Evolutionary conservation across 2,888 invertebrate genomes (phyloP), one percentile per base, ranked within the genome.

Genomic region (Papilio gigon): DNA sequence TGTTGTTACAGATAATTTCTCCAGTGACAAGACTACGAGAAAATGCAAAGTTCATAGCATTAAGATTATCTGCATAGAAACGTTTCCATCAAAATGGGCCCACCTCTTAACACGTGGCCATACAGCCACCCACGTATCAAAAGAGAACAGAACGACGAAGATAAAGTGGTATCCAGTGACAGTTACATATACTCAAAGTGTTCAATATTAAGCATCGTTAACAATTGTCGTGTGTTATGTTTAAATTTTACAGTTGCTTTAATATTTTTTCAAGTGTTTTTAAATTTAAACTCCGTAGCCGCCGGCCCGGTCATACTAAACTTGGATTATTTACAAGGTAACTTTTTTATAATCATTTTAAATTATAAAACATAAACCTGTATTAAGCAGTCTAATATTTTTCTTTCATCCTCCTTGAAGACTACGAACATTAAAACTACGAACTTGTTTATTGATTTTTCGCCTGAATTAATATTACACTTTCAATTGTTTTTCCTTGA

Each of bases 321-420:
- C 74, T 76, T 90, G 88, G 88, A 89, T 77, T 89, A 91, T 80
- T 81, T 87, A 70, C 91, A 90, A 86, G 91, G 91, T 92, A 80
- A 83, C 74, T 59, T 8, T 42, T 37, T 61, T 12, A 60, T 11
- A 44, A 20, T 40, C 40, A 20, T 56, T 40, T 40, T 30, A 17
- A 5, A 12, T n/a, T n/a, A 2, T 8, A 22, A 47, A 22, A 11
- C 47, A 12, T 22, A 12, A 4, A n/a, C 22, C 1, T 17, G 11
- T 37, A n/a, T n/a, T n/a, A n/a, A n/a, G n/a, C n/a, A n/a, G n/a
- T n/a, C n/a, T n/a, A n/a, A n/a, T n/a, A n/a, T n/a, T n/a, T n/a
- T n/a, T n/a, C n/a, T n/a, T n/a, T n/a, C n/a, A n/a, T n/a, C n/a
- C n/a, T n/a, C n/a, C n/a, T n/a, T n/a, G n/a, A n/a, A n/a, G n/a